A percentile compares a stretch with the other conserved stretches of the same genome.
Conservation (phyloP, 2,113 vertebrate genomes). For the Hippolais icterina region DNA sequence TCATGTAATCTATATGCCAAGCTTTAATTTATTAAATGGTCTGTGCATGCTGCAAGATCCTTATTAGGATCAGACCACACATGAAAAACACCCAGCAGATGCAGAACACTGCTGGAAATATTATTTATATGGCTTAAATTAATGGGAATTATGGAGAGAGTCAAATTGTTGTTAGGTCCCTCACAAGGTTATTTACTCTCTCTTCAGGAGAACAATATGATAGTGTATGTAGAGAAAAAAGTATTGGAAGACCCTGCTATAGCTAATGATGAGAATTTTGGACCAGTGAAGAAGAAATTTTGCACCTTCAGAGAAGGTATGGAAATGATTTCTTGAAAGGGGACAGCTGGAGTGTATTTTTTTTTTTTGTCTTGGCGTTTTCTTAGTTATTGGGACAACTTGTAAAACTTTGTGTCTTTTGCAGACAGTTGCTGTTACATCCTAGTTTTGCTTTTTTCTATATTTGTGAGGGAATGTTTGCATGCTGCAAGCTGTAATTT, state of each 20-base stretch:
- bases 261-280: conserved; percentile 86
- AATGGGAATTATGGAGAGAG: not conserved
- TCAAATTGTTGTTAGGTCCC: not conserved
- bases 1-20: not conserved
- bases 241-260: conserved; percentile 93
- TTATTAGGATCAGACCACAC: not conserved
- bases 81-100: not conserved
- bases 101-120: not conserved
- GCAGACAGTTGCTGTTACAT: not conserved
- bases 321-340: not conserved
- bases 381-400: fast-evolving
- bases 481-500: not conserved
- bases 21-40: not conserved
- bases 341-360: not conserved
- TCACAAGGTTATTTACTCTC: not conserved
- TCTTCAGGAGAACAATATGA: conserved; percentile 88
- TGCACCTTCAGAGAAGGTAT: conserved; percentile 96
- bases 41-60: not conserved
- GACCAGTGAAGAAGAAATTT: conserved; percentile 88
- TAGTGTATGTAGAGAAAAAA: conserved; percentile 96
- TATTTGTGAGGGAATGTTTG: not conserved
- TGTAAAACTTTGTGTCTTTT: not conserved
- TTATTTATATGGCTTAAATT: not conserved
- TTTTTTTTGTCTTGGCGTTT: not conserved
- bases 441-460: not conserved